A percentile compares a stretch with the other conserved stretches of the same genome.
These are phyloP conservation scores for Eupsittula cactorum DNA, from an alignment of 2,113 vertebrate species.

Conservation along the genomic window DNA sequence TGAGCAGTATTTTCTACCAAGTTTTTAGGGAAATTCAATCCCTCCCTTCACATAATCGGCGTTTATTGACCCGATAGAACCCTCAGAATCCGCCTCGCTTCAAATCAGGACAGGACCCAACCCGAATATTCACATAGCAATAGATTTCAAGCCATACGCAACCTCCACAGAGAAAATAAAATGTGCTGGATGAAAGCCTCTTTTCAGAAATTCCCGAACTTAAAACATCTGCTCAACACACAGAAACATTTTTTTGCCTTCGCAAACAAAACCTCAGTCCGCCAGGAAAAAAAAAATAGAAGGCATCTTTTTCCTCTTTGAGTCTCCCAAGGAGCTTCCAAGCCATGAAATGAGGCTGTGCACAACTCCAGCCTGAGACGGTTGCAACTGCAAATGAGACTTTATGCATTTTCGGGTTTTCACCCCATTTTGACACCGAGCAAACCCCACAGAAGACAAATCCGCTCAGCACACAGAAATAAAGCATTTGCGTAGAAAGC, in stretches of 20 bases:
- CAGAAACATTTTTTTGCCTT: background rate
- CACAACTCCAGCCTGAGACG: conserved; percentile 1
- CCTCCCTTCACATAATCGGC: background rate
- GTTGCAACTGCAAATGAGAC: background rate
- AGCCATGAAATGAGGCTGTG: background rate
- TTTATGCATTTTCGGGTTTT: background rate
- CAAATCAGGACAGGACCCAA: background rate
- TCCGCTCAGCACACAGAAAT: background rate
- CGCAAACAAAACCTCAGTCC: background rate
- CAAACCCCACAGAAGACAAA: background rate
- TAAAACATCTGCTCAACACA: conserved; percentile 45
- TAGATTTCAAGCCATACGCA: background rate
- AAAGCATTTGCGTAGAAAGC: background rate
- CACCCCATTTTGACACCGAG: background rate
- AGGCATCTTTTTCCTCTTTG: background rate
- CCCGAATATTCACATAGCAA: background rate
- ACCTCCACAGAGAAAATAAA: background rate
- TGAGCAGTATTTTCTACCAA: background rate
- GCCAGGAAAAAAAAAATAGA: background rate
- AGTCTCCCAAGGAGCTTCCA: background rate
- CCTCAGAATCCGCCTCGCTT: background rate
- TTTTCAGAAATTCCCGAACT: background rate
- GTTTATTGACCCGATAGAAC: background rate
- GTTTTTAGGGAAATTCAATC: background rate
- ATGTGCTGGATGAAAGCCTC: background rate